Percentiles rank a stretch among this genome's conserved stretches.
Conservation (phyloP, 1,140 invertebrate species). For the Eurosta solidaginis region DNA sequence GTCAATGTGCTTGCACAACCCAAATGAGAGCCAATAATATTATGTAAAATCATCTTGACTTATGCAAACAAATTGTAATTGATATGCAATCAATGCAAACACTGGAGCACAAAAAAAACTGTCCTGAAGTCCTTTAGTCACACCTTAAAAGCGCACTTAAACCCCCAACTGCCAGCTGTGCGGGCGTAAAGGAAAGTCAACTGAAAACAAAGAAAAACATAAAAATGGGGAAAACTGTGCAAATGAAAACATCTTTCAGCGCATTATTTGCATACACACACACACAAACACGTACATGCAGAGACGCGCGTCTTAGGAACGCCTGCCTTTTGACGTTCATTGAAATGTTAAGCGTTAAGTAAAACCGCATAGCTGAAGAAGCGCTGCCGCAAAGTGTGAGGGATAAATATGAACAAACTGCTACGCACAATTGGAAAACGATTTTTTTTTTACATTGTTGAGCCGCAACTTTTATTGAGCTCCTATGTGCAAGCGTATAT, state of each 20-base stretch:
- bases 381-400: neutral
- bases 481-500: neutral
- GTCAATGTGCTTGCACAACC: neutral
- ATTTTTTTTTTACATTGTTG: neutral
- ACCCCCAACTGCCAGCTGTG: neutral
- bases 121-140: constrained; percentile 14
- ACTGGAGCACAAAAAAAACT: neutral
- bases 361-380: neutral
- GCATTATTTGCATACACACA: constrained; percentile 1
- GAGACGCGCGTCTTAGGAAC: neutral
- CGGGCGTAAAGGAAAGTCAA: neutral
- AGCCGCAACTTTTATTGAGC: neutral
- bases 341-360: constrained; percentile 28
- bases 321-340: constrained; percentile 11
- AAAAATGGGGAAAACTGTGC: neutral
- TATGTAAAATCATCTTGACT: constrained; percentile 21
- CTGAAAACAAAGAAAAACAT: neutral
- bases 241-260: constrained; percentile 24
- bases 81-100: constrained; percentile 19
- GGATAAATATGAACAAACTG: neutral
- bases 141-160: constrained; percentile 17
- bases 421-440: constrained; percentile 28
- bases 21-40: neutral
- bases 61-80: constrained; percentile 31
- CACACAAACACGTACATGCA: neutral